These are phyloP conservation scores for Oreochromis aureus DNA, from an alignment of 2,113 vertebrate genomes.

Conservation along the genomic window DNA sequence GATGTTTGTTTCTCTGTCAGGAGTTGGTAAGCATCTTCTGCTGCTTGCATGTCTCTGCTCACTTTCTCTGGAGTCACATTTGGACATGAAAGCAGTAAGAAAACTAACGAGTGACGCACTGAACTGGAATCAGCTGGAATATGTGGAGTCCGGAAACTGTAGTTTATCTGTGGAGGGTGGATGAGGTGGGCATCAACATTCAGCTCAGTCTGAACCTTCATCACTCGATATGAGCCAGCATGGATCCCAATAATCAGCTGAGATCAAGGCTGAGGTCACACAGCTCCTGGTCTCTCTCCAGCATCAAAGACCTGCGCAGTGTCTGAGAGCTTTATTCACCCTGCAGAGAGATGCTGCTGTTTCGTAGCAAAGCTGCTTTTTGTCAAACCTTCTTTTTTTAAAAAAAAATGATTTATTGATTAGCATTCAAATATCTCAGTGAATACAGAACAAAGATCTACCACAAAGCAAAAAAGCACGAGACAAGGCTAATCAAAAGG, in stretches of 20 bases:
- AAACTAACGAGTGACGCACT: fast-evolving
- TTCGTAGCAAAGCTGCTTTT: too few species aligned
- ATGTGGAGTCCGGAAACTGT: background rate
- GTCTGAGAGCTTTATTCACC: too few species aligned
- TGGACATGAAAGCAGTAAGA: background rate
- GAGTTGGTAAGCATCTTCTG: fast-evolving
- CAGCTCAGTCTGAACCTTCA: too few species aligned
- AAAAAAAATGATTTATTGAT: too few species aligned
- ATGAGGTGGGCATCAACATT: fast-evolving
- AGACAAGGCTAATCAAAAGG: too few species aligned
- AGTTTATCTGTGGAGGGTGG: background rate
- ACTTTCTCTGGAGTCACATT: background rate
- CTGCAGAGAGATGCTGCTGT: too few species aligned
- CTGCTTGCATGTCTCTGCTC: fast-evolving
- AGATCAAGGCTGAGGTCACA: background rate
- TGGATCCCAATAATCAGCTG: background rate
- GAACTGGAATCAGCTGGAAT: background rate
- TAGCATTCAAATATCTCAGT: too few species aligned
- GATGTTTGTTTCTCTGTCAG: fast-evolving
- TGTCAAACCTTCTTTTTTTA: too few species aligned
- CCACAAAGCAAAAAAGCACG: too few species aligned
- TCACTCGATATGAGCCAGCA: background rate
- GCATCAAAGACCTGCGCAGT: background rate
- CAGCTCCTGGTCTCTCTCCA: too few species aligned
- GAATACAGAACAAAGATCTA: too few species aligned